These are phyloP conservation scores for Idris sp. DNA, from an alignment of 1,140 invertebrate genomes.

Conservation along the genomic window DNA sequence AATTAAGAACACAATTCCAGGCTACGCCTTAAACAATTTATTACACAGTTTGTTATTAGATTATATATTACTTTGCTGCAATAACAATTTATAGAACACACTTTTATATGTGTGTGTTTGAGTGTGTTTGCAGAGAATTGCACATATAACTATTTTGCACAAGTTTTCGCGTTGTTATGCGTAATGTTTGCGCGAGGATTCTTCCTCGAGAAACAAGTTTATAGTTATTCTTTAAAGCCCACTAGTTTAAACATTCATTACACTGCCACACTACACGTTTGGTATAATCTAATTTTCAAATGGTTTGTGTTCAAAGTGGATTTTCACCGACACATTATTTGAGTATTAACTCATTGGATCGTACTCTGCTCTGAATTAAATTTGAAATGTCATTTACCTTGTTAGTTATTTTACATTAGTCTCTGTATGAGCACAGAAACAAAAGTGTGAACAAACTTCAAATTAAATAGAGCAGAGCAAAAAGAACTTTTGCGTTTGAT, in stretches of 20 bases:
- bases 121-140: conserved; percentile 7
- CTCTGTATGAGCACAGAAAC: conserved; percentile 5
- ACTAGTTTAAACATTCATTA: conserved; percentile 47
- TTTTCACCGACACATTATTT: conserved; percentile 39
- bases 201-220: conserved; percentile 30
- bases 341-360: conserved; percentile 34
- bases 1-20: too few relatives aligned
- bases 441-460: conserved; percentile 7
- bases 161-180: too few relatives aligned
- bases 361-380: conserved; percentile 22
- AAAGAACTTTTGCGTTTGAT: too few relatives aligned
- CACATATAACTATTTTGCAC: not conserved
- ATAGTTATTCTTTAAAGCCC: conserved; percentile 48
- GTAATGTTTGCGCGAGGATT: conserved; percentile 4
- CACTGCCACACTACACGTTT: conserved; percentile 23
- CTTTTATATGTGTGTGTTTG: not conserved
- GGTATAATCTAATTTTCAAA: conserved; percentile 47
- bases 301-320: conserved; percentile 32
- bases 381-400: conserved; percentile 14
- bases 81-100: conserved; percentile 42
- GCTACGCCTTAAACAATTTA: conserved; percentile 31
- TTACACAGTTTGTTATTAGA: conserved; percentile 39
- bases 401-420: conserved; percentile 17
- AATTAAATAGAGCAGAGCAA: not conserved
- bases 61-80: conserved; percentile 8